Percentiles rank a stretch among this genome's conserved stretches.
Evolutionary conservation across 2,113 vertebrate species (phyloP).

Genomic region (Carassius carassius): DNA sequence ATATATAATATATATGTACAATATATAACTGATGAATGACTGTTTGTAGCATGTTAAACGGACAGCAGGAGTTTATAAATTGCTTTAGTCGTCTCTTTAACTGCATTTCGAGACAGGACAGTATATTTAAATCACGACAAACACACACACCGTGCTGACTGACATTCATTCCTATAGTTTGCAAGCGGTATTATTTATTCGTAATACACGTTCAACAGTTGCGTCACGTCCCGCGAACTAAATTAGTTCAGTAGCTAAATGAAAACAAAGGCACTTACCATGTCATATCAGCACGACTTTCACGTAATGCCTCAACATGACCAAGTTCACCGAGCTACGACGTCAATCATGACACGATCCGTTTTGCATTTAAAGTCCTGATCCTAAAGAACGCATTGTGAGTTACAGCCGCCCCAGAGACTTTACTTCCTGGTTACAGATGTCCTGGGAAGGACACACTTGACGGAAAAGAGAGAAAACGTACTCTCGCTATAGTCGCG

Average conservation of each 20-base stretch:
- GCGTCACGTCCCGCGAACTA: neutral
- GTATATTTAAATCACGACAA: neutral
- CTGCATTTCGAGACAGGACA: neutral
- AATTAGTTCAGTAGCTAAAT: neutral
- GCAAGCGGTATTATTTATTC: neutral
- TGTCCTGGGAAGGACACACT: conserved; percentile 14
- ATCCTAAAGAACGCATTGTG: neutral
- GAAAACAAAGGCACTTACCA: conserved; percentile 29
- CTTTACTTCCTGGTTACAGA: conserved; percentile 28
- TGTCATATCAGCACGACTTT: conserved; percentile 19
- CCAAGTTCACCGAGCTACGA: neutral
- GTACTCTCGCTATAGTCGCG: neutral
- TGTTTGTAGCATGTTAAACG: neutral
- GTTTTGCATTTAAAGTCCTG: neutral
- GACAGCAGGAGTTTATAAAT: neutral
- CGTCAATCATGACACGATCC: neutral
- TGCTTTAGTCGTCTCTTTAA: neutral
- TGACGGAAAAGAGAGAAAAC: neutral
- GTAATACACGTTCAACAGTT: neutral
- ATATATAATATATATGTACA: too few relatives aligned
- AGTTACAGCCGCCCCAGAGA: neutral
- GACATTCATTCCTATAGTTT: neutral
- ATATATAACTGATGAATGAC: neutral
- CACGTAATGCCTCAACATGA: neutral
- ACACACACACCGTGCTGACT: neutral